Base-by-base conservation (phyloP, 1,140 invertebrate genomes). In the Macrocentrus cingulum region DNA sequence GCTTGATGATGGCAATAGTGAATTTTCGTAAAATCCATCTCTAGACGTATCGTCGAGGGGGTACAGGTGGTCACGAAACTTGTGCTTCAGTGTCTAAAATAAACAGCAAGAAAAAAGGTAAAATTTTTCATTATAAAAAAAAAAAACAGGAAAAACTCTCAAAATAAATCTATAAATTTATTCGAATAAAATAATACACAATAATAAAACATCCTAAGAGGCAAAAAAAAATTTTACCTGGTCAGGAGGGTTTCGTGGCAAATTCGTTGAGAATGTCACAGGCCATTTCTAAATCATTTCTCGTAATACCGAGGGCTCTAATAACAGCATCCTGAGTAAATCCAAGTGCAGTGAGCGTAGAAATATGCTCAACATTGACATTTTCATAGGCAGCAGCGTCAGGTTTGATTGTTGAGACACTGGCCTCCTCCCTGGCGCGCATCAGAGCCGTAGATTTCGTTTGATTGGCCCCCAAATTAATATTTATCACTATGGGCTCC, bases 181-280 rank as follows among this genome's bases (percentile, higher is more conserved):
- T n/a, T n/a, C n/a, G n/a, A 44, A 23, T 29, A 23, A 18, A 34
- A 37, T 9, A 2, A 29, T 42, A 13, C n/a, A 25, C 15, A 39
- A 11, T 13, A 18, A 29, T 56, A 45, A 45, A n/a, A n/a, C n/a
- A n/a, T n/a, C n/a, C n/a, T n/a, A n/a, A n/a, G n/a, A n/a, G n/a
- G n/a, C n/a, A n/a, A n/a, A n/a, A n/a, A n/a, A n/a, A n/a, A n/a
- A n/a, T 22, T 36, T 51, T 70, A 77, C 75, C 75, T 73, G 74
- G 76, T 79, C 75, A 79, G 61, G 74, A 79, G 32, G 76, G 78
- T 69, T 87, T 88, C n/a, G 84, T 85, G 8, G 83, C 92, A 79
- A 97, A 97, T 76, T 95, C 93, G 74, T 94, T 90, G 65, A 97
- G 82, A 77, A 97, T 97, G 78, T 96, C 92, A 80, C 92, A 90